Conservation (phyloP, 1,140 invertebrate species). For the Heliconius himera region DNA sequence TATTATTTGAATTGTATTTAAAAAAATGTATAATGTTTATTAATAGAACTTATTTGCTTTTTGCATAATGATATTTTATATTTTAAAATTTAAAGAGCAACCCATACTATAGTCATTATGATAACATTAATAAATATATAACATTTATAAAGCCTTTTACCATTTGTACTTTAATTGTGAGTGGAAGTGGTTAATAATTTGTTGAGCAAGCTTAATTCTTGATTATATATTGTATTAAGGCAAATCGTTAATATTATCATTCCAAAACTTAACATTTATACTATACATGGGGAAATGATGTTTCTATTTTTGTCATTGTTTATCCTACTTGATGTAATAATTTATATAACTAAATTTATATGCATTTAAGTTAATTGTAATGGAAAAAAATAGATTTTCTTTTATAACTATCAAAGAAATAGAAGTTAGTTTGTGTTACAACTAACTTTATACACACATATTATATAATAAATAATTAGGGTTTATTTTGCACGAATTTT, state of each 20-base stretch:
- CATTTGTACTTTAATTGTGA: not conserved
- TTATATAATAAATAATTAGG: not conserved
- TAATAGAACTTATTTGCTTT: no score
- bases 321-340: not conserved
- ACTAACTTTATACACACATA: no score
- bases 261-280: not conserved
- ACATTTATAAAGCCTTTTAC: not conserved
- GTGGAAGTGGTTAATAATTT: not conserved
- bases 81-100: not conserved
- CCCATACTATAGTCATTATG: not conserved
- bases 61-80: not conserved
- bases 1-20: not conserved
- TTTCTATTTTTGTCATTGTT: conserved; percentile 1
- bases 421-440: not conserved
- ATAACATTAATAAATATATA: not conserved
- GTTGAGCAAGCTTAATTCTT: not conserved
- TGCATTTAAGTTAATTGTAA: conserved; percentile 2
- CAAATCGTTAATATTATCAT: conserved; percentile 1
- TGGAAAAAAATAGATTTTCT: not conserved
- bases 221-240: not conserved
- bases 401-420: not conserved
- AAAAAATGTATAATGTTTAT: no score
- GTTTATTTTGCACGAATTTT: conserved; percentile 6
- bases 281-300: not conserved
- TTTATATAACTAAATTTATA: not conserved